Percentiles rank a stretch among this genome's conserved stretches.
Evolutionary conservation across 2,888 invertebrate genomes (phyloP).

Genomic region (Ormia ochracea): DNA sequence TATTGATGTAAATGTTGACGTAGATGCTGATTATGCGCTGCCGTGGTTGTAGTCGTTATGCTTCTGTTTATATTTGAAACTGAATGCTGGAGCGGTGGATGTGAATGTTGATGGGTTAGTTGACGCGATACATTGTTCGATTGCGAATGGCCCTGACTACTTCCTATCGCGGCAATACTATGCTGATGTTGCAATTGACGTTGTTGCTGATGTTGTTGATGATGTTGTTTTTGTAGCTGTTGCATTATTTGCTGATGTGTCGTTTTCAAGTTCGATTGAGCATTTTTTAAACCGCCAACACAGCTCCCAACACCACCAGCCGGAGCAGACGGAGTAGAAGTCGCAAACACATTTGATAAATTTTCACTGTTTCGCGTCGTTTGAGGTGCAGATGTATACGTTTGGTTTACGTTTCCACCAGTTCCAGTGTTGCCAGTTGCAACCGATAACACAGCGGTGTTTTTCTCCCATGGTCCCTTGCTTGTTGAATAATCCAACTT

Average conservation of each 20-base stretch:
- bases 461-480: constrained; percentile 75
- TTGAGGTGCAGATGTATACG: constrained; percentile 47
- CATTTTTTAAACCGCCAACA: constrained; percentile 43
- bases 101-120: constrained; percentile 70
- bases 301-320: constrained; percentile 21
- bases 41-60: constrained; percentile 63
- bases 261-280: constrained; percentile 55
- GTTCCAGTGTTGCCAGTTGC: constrained; percentile 68
- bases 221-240: constrained; percentile 67
- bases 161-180: constrained; percentile 45
- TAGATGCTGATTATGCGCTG: constrained; percentile 61
- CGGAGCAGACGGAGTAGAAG: constrained; percentile 6
- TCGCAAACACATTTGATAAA: constrained; percentile 52
- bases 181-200: constrained; percentile 62
- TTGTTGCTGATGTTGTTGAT: constrained; percentile 64
- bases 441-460: constrained; percentile 63
- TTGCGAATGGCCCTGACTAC: constrained; percentile 45
- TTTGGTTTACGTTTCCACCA: constrained; percentile 66
- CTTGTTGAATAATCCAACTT: constrained; percentile 72
- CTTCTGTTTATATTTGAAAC: constrained; percentile 50
- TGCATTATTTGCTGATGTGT: constrained; percentile 62
- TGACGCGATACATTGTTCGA: constrained; percentile 58
- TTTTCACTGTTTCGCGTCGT: constrained; percentile 45
- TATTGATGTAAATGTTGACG: constrained; percentile 57
- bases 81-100: constrained; percentile 68